Evolutionary conservation across 2,888 invertebrate genomes (phyloP), one percentile per base, ranked within the genome.

Genomic region (Gasteruption jaculator): DNA sequence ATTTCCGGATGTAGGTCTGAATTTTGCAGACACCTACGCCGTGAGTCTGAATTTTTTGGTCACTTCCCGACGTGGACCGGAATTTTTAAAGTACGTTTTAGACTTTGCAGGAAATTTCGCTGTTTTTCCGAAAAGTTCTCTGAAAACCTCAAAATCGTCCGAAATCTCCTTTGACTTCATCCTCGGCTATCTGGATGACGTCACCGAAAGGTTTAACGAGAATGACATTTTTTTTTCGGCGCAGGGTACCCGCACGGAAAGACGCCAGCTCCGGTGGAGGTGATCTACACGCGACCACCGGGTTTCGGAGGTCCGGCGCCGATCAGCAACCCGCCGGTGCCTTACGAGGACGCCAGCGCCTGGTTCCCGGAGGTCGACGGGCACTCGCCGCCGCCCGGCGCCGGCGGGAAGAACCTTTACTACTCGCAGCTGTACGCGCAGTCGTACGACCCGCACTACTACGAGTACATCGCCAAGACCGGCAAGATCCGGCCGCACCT

Each of bases 371-470:
- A 62, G 11, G 40, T 48, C 3, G 44, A 33, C 19, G 31, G 33
- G 10, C 48, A 7, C 53, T 58, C 1, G 40, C 37, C 56, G 1
- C 16, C 51, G 3, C n/a, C n/a, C n/a, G n/a, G n/a, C n/a, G n/a
- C n/a, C n/a, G n/a, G n/a, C n/a, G n/a, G n/a, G n/a, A 62, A 61
- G 20, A 61, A 62, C 35, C 31, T 68, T 18, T 61, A 57, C 18
- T 67, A 61, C 24, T 68, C 67, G 0, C 68, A 67, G 31, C 40
- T 68, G 1, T 68, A 65, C 41, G 55, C 63, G 0, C 68, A 68
- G 38, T 68, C 68, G 3, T 68, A 65, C 46, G 68, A 68, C 42
- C 68, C 68, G 18, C 51, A 65, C 40, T 68, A 68, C 15, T 68
- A 68, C 48, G 65, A 68, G 36, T 66, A 68, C 42, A 66, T 66